Percentiles rank a stretch among this genome's conserved stretches.
These are phyloP conservation scores for Platycheirus albimanus DNA, from an alignment of 2,888 invertebrate species.

Conservation along the genomic window DNA sequence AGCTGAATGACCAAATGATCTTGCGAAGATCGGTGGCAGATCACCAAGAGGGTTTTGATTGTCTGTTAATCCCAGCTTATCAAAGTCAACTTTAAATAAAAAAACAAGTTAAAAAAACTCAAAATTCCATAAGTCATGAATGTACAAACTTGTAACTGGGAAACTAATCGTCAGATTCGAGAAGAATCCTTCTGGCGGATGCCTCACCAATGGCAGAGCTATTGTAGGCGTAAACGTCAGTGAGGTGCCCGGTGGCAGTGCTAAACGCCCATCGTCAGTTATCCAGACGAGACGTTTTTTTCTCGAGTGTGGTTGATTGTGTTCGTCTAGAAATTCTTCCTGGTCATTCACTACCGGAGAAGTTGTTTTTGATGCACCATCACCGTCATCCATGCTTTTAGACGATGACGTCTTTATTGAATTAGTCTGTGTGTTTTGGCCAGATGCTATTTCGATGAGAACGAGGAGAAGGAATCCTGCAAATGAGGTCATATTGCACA, in stretches of 20 bases:
- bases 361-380: slow-evolving; percentile 25
- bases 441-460: slow-evolving; percentile 39
- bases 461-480: slow-evolving; percentile 38
- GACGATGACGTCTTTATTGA: slow-evolving; percentile 12
- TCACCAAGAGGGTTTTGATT: slow-evolving; percentile 94
- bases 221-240: slow-evolving; percentile 91
- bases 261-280: slow-evolving; percentile 92
- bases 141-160: slow-evolving; percentile 91
- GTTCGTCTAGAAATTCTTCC: slow-evolving; percentile 75
- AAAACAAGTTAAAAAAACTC: not conserved
- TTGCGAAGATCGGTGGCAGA: slow-evolving; percentile 89
- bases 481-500: slow-evolving; percentile 62
- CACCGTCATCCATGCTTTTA: slow-evolving; percentile 1
- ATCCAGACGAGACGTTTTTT: slow-evolving; percentile 93
- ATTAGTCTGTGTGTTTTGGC: slow-evolving; percentile 43
- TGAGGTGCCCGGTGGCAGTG: slow-evolving; percentile 92
- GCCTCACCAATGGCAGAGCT: slow-evolving; percentile 91
- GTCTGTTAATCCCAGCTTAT: slow-evolving; percentile 92
- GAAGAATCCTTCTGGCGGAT: slow-evolving; percentile 93
- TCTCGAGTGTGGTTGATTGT: slow-evolving; percentile 86
- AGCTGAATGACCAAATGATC: slow-evolving; percentile 90
- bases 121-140: no score
- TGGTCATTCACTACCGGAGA: slow-evolving; percentile 63
- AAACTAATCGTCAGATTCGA: slow-evolving; percentile 92
- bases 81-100: slow-evolving; percentile 88